Evolutionary conservation across 2,888 invertebrate genomes (phyloP).

Genomic region (Argyresthia goedartella): DNA sequence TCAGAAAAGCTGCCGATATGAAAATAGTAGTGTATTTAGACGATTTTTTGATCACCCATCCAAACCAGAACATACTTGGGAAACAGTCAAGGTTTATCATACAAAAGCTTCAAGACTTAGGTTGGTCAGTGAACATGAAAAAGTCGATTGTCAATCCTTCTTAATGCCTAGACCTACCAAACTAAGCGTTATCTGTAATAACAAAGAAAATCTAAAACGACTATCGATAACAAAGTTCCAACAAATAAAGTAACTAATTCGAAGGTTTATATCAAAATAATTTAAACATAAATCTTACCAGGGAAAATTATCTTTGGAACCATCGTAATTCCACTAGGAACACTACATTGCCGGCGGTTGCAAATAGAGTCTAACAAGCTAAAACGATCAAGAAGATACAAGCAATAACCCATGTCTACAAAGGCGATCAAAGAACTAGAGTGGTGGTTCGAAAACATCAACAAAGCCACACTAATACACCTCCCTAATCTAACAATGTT

Average conservation of each 20-base stretch:
- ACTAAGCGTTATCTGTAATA: background rate
- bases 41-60: conserved; percentile 14
- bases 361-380: background rate
- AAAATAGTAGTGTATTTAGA: conserved; percentile 14
- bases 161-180: background rate
- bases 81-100: conserved; percentile 6
- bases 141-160: conserved; percentile 8
- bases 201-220: background rate
- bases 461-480: background rate
- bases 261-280: background rate
- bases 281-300: background rate
- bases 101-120: conserved; percentile 6
- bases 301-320: background rate
- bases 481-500: background rate
- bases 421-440: background rate
- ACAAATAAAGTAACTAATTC: background rate
- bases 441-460: conserved; percentile 1
- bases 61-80: conserved; percentile 1
- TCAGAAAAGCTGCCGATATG: conserved; percentile 9
- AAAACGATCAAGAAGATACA: background rate
- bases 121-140: conserved; percentile 14
- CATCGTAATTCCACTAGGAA: conserved; percentile 11
- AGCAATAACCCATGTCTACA: background rate
- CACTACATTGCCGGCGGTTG: conserved; percentile 6
- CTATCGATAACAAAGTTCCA: background rate